Evolutionary conservation across 2,797 vertebrate genomes (phyloP), one percentile per base, ranked within the genome.

Genomic region (Buphagus erythrorhynchus): DNA sequence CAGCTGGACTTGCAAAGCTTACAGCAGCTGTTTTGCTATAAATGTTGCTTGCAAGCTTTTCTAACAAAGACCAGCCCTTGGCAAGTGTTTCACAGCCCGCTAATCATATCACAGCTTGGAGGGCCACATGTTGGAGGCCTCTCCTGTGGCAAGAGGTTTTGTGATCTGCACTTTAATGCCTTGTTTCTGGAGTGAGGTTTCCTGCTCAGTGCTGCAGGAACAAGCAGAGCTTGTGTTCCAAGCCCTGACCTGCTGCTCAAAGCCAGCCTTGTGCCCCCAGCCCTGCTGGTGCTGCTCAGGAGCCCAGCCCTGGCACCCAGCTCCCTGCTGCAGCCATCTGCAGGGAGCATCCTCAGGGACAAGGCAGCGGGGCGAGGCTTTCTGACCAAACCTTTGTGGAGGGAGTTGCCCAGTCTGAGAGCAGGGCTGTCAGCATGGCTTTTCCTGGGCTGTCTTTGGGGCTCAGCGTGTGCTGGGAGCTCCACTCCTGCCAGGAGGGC

Each of bases 341-440:
- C 51, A n/a, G 51, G 3, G 16, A 22, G 25, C 45, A 38, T 65
- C 74, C 31, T 9, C 78, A 36, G 54, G 36, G 20, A 10, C 36
- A 11, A 0, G 1, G 48, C 0, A 1, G 20, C 29, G 48, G 20
- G 31, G 10, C 1, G 15, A 63, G 62, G 31, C 49, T 62, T 48
- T 43, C 46, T 16, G 28, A 17, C 42, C 22, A 52, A 33, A 7
- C 2, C 0, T 4, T 51, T 69, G 29, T 16, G 10, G 36, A 80
- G n/a, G 49, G 46, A 52, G 29, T 49, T 31, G 55, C 11, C 55
- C 10, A 1, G 16, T 36, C 28, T 12, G 52, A 5, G 2, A n/a
- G 57, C 11, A 52, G 35, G 6, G 15, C 16, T 72, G 40, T 31
- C 38, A 66, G 76, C 46, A 1, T 1, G 33, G 51, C 36, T 42